Conservation (phyloP, 2,888 invertebrate genomes). For the Watsonalla cultraria region DNA sequence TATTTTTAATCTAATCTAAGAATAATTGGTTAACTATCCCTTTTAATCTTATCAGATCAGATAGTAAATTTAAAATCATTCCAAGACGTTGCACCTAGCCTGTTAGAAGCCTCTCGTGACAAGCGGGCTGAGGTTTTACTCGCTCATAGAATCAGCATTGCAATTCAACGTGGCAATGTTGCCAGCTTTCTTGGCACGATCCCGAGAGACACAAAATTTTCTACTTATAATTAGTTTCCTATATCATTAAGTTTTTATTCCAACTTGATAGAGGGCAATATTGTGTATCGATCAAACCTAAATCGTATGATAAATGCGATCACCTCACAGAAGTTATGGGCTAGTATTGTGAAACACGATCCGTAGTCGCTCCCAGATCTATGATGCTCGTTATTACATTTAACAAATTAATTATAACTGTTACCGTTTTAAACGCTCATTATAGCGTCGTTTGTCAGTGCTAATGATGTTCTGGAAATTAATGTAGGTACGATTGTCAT, state of each 20-base stretch:
- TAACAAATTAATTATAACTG: conserved; percentile 27
- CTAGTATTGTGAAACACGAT: conserved; percentile 1
- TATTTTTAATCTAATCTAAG: too few species aligned
- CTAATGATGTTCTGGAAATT: conserved; percentile 18
- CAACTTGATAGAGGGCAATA: background rate
- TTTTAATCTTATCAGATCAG: too few species aligned
- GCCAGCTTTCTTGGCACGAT: too few species aligned
- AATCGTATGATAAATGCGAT: background rate
- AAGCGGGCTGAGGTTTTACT: too few species aligned
- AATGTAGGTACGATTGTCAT: conserved; percentile 13
- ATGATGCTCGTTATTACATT: conserved; percentile 12
- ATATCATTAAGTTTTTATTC: background rate
- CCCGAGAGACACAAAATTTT: too few species aligned
- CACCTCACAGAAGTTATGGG: background rate
- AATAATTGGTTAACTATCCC: too few species aligned
- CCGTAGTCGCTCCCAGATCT: conserved; percentile 15
- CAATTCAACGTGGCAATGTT: too few species aligned
- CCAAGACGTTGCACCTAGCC: too few species aligned
- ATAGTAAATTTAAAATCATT: too few species aligned
- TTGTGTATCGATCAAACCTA: background rate
- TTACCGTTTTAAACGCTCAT: conserved; percentile 23
- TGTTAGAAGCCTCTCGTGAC: too few species aligned
- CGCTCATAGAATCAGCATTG: too few species aligned
- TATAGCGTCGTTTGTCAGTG: conserved; percentile 28
- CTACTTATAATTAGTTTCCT: too few species aligned